phyloP scores from a whole-genome alignment of 2,797 vertebrate genomes.

The Potorous gilbertii region DNA sequence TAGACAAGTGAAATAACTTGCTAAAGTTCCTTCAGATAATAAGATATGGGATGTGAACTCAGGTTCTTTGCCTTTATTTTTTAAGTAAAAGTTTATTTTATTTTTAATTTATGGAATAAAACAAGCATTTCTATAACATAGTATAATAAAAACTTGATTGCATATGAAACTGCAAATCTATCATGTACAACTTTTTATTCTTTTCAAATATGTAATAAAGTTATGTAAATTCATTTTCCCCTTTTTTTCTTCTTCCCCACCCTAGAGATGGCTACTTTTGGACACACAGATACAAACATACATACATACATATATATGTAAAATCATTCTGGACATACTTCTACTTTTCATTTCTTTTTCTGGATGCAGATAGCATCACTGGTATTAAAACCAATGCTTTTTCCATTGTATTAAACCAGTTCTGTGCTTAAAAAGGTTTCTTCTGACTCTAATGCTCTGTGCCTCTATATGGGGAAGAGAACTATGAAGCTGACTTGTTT shows the following conservation, averaged over 20 bases:
- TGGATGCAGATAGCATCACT: neutral
- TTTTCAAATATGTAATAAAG: no score
- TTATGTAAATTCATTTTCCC: no score
- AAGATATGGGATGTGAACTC: neutral
- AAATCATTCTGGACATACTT: neutral
- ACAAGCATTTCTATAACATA: neutral
- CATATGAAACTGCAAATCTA: neutral
- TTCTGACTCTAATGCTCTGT: constrained; percentile 32
- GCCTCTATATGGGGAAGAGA: constrained; percentile 29
- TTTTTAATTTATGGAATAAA: neutral
- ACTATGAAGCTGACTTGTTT: constrained; percentile 63
- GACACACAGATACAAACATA: no score
- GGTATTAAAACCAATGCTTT: neutral
- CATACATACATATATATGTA: no score
- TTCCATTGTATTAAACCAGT: neutral
- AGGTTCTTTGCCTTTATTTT: neutral
- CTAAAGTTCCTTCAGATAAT: neutral
- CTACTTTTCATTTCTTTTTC: neutral
- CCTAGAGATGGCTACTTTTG: no score
- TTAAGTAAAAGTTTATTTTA: neutral
- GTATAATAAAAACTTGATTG: neutral
- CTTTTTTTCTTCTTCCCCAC: no score
- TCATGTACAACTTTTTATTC: neutral
- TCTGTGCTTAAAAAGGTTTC: neutral
- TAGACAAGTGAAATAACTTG: neutral